Percentiles rank a stretch among this genome's conserved stretches.
Evolutionary conservation across 2,113 vertebrate genomes (phyloP).

Genomic region (Galbula dea): DNA sequence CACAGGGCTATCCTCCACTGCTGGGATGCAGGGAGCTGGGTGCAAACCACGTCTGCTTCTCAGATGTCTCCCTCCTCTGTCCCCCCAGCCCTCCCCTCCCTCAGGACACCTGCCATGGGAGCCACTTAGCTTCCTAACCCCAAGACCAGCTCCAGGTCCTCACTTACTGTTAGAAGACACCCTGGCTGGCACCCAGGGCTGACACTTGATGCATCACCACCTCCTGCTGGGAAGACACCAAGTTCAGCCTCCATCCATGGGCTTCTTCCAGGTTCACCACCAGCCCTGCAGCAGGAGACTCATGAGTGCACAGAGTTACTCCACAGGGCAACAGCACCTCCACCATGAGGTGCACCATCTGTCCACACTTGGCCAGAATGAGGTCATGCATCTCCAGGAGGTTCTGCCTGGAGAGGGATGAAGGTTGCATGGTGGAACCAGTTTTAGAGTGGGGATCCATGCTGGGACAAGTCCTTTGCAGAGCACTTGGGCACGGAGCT

Average conservation of each 20-base stretch:
- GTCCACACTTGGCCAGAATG: fast-evolving
- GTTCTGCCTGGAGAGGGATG: fast-evolving
- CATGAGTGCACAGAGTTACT: fast-evolving
- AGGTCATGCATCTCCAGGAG: background rate
- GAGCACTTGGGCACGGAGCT: fast-evolving
- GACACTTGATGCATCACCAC: constrained; percentile 12
- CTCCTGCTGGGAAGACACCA: background rate
- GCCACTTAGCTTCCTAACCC: background rate
- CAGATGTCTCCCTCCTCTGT: background rate
- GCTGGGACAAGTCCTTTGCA: background rate
- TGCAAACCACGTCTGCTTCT: background rate
- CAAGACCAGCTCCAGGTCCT: background rate
- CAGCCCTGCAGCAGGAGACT: background rate
- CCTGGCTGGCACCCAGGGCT: constrained; percentile 51
- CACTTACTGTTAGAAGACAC: constrained; percentile 41
- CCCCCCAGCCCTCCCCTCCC: background rate
- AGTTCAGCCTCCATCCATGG: background rate
- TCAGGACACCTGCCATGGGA: background rate
- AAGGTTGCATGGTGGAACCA: background rate
- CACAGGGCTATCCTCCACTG: background rate
- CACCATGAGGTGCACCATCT: fast-evolving
- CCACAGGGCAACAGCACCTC: background rate
- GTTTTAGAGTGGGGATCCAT: background rate
- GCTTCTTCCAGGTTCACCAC: constrained; percentile 5
- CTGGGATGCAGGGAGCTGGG: background rate